Evolutionary conservation across 92 coral and sea anemone genomes (phyloP), one percentile per base, ranked within the genome.

Genomic region (Porites cylindrica): DNA sequence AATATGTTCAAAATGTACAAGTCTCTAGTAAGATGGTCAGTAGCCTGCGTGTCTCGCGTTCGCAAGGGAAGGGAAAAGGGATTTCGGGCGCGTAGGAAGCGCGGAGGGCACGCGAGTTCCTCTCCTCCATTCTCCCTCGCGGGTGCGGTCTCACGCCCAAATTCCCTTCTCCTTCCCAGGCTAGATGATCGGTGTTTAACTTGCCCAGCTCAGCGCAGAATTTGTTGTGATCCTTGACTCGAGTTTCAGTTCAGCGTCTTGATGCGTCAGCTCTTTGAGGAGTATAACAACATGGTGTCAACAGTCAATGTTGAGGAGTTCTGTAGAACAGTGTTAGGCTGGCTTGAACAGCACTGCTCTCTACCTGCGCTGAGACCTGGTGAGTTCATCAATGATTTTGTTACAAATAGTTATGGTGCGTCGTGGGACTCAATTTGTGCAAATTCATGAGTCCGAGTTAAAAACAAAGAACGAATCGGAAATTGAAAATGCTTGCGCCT

Each of bases 301-400:
- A 90, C 98, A 51, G 79, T 67, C 63, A 95, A 91, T 51, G 91
- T 88, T 77, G 98, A 97, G 72, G 99, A 97, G 67, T 97, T 97
- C 61, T 97, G 93, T 88, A 82, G 93, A 17, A 95, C 97, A 10
- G 98, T 97, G 19, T 84, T 95, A 12, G 79, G 91, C 8, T 97
- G 99, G 99, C 80, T 97, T 53, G 98, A 92, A 32, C 94, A 97
- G 78, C 96, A 92, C 53, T 97, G 99, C 64, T 93, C 96, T 23
- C 89, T 97, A 10, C 99, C 99, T 9, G 93, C 93, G 58, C 94
- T 97, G 8, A 92, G 99, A 93, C 99, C 99, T 74, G 96, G 99
- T 95, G 43, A 85, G 92, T 38, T 38, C 66, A 50, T 8, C 66
- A 62, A 7, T 38, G 47, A 38, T 38, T 38, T 38, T 38, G 47